phyloP scores from a whole-genome alignment of 92 coral and sea anemone genomes.

The Zoanthus gigantus region DNA sequence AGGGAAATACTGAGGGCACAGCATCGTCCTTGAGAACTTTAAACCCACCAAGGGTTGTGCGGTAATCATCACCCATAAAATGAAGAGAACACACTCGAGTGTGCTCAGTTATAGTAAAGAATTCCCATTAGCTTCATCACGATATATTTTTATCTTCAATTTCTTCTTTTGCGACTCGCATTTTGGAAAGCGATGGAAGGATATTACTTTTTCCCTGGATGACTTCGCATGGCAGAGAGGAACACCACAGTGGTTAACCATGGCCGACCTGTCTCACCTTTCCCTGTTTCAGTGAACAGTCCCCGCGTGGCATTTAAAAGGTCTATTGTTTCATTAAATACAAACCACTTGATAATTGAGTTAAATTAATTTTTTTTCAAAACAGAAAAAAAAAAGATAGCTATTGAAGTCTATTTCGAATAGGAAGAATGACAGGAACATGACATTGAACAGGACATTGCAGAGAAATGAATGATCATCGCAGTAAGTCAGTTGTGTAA shows the following conservation, averaged over 20 bases:
- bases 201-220: neutral
- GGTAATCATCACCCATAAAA: conserved; percentile 24
- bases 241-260: neutral
- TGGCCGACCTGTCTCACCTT: neutral
- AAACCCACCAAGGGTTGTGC: conserved; percentile 31
- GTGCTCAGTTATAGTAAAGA: conserved; percentile 43
- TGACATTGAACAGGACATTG: too few relatives aligned
- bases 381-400: too few relatives aligned
- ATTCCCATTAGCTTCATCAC: conserved; percentile 24
- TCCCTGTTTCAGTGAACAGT: neutral
- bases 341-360: too few relatives aligned
- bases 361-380: too few relatives aligned
- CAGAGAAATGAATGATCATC: too few relatives aligned
- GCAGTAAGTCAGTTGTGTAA: too few relatives aligned
- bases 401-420: too few relatives aligned
- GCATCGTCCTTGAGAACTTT: conserved; percentile 20
- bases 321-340: neutral
- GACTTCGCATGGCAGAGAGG: neutral
- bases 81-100: conserved; percentile 53
- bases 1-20: conserved; percentile 21
- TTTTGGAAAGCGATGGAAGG: conserved; percentile 2
- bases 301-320: neutral
- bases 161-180: conserved; percentile 15
- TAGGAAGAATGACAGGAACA: too few relatives aligned
- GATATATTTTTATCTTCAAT: conserved; percentile 24